Percentiles rank a stretch among this genome's conserved stretches.
These are phyloP conservation scores for Arge pagana DNA, from an alignment of 2,888 invertebrate species.

Conservation along the genomic window DNA sequence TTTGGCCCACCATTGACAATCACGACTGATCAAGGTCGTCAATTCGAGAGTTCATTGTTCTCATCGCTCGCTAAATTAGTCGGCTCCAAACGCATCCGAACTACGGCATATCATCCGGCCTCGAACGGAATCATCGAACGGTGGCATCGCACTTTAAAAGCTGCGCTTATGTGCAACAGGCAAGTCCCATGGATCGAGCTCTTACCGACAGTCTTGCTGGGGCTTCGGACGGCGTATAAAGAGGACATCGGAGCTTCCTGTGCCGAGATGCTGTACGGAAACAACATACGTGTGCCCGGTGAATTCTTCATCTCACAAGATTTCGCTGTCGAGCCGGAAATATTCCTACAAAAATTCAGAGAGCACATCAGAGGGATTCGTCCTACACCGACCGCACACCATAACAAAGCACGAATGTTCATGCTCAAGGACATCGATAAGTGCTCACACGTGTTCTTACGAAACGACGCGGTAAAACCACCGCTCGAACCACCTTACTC, in stretches of 20 bases:
- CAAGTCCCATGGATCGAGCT: slow-evolving; percentile 15
- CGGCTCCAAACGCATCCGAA: slow-evolving; percentile 28
- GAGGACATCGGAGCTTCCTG: slow-evolving; percentile 26
- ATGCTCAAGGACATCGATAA: slow-evolving; percentile 14
- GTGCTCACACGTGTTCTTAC: slow-evolving; percentile 18
- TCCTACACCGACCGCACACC: slow-evolving; percentile 24
- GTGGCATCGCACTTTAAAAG: slow-evolving; percentile 41
- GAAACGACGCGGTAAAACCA: slow-evolving; percentile 20
- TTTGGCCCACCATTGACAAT: slow-evolving; percentile 40
- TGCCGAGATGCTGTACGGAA: slow-evolving; percentile 26
- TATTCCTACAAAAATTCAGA: slow-evolving; percentile 19
- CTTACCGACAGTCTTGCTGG: slow-evolving; percentile 29
- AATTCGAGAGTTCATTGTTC: slow-evolving; percentile 38
- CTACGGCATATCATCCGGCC: slow-evolving; percentile 33
- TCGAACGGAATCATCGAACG: slow-evolving; percentile 40
- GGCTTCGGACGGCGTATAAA: slow-evolving; percentile 28
- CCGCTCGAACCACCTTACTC: slow-evolving; percentile 24
- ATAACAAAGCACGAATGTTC: slow-evolving; percentile 16
- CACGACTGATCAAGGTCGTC: slow-evolving; percentile 42
- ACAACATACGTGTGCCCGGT: slow-evolving; percentile 23
- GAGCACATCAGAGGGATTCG: slow-evolving; percentile 22
- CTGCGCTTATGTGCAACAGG: slow-evolving; percentile 35
- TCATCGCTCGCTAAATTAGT: slow-evolving; percentile 26
- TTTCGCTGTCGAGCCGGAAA: slow-evolving; percentile 9
- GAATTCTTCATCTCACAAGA: slow-evolving; percentile 23